Base-by-base conservation (phyloP, 2,888 invertebrate species). In the Eremobia ochroleuca region DNA sequence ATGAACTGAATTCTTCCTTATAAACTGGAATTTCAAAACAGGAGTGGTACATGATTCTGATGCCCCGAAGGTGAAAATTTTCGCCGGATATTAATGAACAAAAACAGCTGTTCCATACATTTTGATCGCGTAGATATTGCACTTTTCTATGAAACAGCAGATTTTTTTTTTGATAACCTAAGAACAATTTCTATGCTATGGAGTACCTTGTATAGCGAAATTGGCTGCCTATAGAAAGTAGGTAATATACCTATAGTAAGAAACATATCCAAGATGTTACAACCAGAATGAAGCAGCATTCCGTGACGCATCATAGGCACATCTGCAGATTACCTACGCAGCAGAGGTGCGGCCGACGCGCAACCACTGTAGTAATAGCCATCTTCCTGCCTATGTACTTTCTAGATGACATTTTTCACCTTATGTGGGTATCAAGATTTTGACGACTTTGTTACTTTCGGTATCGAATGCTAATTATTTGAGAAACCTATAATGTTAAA, bases 361-460 rank as follows among this genome's bases (percentile, higher is more conserved):
- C 37, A 15, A 68, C 73, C 81, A 85, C 59, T 80, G 80, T 80
- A 80, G 73, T 85, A 73, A 81, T 80, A 68, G 15, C 1, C 64
- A 34, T 81, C 69, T 81, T 85, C 85, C 81, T 72, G 64, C 55
- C n/a, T 40, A 46, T 52, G 37, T 80, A 61, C 69, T 80, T 73
- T 68, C 46, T 40, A 59, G 52, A n/a, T 49, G 21, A 58, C 8
- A 49, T 59, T 52, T 49, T 28, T 34, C 13, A n/a, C n/a, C 46
- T 34, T 28, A 34, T 34, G 18, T n/a, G 31, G 43, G 40, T 37
- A 31, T 21, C 31, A 64, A 11, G 31, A 28, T n/a, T 37, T 62
- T 34, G 37, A 9, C 6, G 13, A 31, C 13, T 81, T 55, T 49
- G 18, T 28, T 40, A 6, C 34, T 65, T 15, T n/a, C 2, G 2